Base-by-base conservation (phyloP, 2,888 invertebrate genomes). In the Neoitamus cyanurus region DNA sequence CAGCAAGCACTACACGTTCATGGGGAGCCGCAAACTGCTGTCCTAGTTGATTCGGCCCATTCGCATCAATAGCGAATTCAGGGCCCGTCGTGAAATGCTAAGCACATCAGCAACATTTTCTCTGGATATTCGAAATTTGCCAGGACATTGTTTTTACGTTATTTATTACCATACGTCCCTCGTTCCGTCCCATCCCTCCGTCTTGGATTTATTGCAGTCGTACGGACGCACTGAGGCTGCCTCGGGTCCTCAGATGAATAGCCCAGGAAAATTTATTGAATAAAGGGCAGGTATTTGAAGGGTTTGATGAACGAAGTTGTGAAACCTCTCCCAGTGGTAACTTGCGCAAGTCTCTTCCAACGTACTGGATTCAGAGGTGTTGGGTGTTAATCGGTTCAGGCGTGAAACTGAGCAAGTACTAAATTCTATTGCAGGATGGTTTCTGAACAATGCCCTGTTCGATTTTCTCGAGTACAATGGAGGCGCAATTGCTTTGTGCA, bases 81-180 rank as follows among this genome's bases (percentile, higher is more conserved):
- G 58, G 48, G 25, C 30, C 20, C 34, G 78, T 58, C 58, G 48
- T 58, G 31, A 78, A 78, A 48, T 48, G 78, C 78, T 58, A 78
- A 78, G 42, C 58, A 78, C 58, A 78, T 78, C 78, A 78, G 78
- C 2, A 78, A 31, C 46, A 58, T 78, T 78, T 78, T 58, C 58
- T 78, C 20, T 48, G 78, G 78, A 48, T 58, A 78, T 78, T 78
- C 34, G 48, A 78, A 78, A 78, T 78, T 78, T 31, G 46, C 42
- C 34, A 58, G 78, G 78, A 58, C 58, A 78, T 78, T 78, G 78
- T 78, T 78, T 78, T 78, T 78, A 31, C 48, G 48, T 78, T 31
- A 78, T 58, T 78, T 78, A 78, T 78, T 78, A 58, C 58, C 31
- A 31, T 48, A 42, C 78, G 30, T 78, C 3, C 48, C 5, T 28